These are phyloP conservation scores for Eupithecia subumbrata DNA, from an alignment of 2,888 invertebrate genomes.

Conservation along the genomic window DNA sequence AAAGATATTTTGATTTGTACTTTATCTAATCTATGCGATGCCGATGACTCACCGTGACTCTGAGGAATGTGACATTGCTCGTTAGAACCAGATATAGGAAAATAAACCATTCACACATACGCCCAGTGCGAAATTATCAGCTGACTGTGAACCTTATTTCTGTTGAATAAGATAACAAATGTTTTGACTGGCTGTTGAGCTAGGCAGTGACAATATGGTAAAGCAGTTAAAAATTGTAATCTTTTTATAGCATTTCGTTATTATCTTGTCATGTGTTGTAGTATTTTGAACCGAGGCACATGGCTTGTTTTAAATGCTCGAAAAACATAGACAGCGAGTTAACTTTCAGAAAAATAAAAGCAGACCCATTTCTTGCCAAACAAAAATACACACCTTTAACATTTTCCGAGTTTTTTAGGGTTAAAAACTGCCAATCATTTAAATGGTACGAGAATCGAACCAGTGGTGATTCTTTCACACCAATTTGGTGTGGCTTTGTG, in stretches of 20 bases:
- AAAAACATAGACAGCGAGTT: background rate
- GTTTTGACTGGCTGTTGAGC: background rate
- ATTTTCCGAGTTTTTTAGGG: background rate
- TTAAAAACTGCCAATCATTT: background rate
- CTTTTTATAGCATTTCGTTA: background rate
- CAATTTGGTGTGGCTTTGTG: background rate
- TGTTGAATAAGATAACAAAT: conserved; percentile 7
- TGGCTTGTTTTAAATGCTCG: background rate
- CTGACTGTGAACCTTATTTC: conserved; percentile 8
- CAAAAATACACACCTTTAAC: background rate
- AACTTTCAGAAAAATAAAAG: too few species aligned
- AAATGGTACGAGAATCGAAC: background rate
- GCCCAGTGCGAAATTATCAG: background rate
- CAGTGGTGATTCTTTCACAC: background rate
- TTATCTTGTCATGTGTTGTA: conserved; percentile 7
- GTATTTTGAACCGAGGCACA: conserved; percentile 3
- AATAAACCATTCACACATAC: conserved; percentile 2
- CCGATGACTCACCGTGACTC: conserved; percentile 8
- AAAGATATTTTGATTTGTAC: conserved; percentile 1
- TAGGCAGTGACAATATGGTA: background rate
- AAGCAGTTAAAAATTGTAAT: conserved; percentile 7
- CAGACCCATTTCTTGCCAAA: too few species aligned
- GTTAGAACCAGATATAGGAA: conserved; percentile 16
- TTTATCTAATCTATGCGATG: conserved; percentile 8
- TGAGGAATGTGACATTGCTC: conserved; percentile 19